Base-by-base conservation (phyloP, 2,113 vertebrate species). In the Oriolus oriolus region DNA sequence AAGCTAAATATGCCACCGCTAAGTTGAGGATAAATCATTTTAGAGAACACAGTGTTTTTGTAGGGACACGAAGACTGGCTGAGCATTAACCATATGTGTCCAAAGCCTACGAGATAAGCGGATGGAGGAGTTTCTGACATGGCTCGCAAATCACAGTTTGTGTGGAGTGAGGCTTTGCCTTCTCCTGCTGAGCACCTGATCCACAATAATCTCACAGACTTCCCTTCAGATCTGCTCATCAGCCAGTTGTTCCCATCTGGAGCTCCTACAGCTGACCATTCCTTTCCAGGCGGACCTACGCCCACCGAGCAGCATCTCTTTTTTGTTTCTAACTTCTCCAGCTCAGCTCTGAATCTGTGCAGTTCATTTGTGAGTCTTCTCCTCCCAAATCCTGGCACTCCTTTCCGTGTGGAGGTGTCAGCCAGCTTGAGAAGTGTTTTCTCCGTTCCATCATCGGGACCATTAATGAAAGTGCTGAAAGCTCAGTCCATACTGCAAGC, bases 401-500 rank as follows among this genome's bases (percentile, higher is more conserved):
- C 71, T 90, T 73, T 57, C 53, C 11, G 37, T 57, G 73, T 45
- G n/a, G 39, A 56, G 42, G 84, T 94, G 91, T 94, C 84, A 76
- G 93, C 59, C 87, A 86, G 84, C 68, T 45, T 95, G 89, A 87
- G 65, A 77, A 90, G 57, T 53, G 50, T 94, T 92, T 79, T 71
- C 61, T 33, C 49, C 7, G 5, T 69, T 94, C 84, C 71, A 33
- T 87, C 84, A 65, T 9, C 0, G 0, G 44, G 78, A 75, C 31
- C 53, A 71, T 87, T 87, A 91, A 84, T 71, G 82, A 82, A 85
- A 94, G 66, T 71, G 85, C 61, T 91, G 95, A 93, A 94, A 93
- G 65, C 78, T 76, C 65, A 89, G 70, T 49, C 90, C 65, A 56
- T 87, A 47, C 24, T 79, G 39, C 49, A 75, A 76, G n/a, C 33